Evolutionary conservation across 2,888 invertebrate species (phyloP), one percentile per base, ranked within the genome.

Genomic region (Yponomeuta plumbellus): DNA sequence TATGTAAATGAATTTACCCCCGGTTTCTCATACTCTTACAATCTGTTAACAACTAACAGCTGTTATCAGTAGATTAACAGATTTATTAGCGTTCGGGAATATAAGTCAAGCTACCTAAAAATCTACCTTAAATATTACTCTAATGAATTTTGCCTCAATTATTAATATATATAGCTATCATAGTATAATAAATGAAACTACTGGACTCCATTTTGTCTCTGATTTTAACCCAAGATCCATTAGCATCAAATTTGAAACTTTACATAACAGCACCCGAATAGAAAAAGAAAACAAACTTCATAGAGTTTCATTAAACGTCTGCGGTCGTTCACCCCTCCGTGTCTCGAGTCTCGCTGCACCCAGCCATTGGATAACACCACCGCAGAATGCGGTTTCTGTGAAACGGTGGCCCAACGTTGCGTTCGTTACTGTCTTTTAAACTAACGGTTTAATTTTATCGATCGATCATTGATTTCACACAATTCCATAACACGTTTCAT

Each of bases 371-470:
- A 52, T 52, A 52, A 52, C 44, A 17, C 13, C 44, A 52, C 44
- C 44, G 44, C 44, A 52, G 44, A 52, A 52, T 52, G 44, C 44
- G 44, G 44, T 52, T 52, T 52, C 44, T 52, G 44, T 52, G 17
- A 13, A 52, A 17, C 44, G 44, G 44, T 52, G 44, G 44, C 44
- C 17, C 17, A 52, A 17, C 44, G 44, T 52, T 52, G 44, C 44
- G 44, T 52, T 52, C 44, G 17, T 3, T 52, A 52, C 44, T 17
- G 44, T 5, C 44, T 52, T 13, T 52, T 52, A 13, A 52, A 52
- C 44, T 52, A 52, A 52, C 44, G 44, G 44, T 52, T 8, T 34
- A 52, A 17, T 17, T 13, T 52, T 52, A 13, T 6, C 44, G 17
- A 52, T 52, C 44, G 44, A 52, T 52, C 13, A 13, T 52, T 13